Evolutionary conservation across 2,797 vertebrate genomes (phyloP), one percentile per base, ranked within the genome.

Genomic region (Tokudaia tokunoshimensis): DNA sequence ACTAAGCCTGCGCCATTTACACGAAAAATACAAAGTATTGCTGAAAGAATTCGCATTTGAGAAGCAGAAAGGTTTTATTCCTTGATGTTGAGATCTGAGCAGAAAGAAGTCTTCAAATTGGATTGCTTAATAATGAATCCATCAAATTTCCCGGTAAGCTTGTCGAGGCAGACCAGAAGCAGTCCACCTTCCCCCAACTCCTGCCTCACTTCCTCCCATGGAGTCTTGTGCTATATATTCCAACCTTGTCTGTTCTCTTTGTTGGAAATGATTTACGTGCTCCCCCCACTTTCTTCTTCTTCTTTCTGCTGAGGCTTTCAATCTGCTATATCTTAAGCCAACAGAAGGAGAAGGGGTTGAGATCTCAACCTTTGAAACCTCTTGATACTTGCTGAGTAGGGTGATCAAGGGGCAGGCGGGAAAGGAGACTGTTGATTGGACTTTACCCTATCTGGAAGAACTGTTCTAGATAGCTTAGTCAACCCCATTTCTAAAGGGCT

Each of bases 311-410:
- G 96, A 97, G 83, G 72, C 31, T 94, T 96, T 97, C 89, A 95
- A 59, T 90, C 97, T 97, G 50, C 81, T 92, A 0, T 96, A 95
- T 96, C 92, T 97, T 95, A 37, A 96, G 93, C 52, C 84, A 83
- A 59, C 79, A 97, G 63, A 92, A 97, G 65, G 26, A 95, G 82
- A 97, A 84, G 67, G 15, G 34, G n/a, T 89, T 92, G 86, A 95
- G 94, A 90, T 87, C 65, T 63, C 47, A 97, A 97, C 95, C 98
- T 98, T 98, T 98, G 98, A 97, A 98, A 96, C 96, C n/a, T 97
- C 86, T 97, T 86, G 61, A 84, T 92, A 94, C 85, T 96, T 97
- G 88, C 88, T 90, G 88, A 90, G 96, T 96, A 95, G 96, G 96
- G 91, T 91, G 81, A 76, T 96, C 94, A 96, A 94, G 86, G 92